phyloP scores from a whole-genome alignment of 2,797 vertebrate species.

The Megaceryle alcyon region DNA sequence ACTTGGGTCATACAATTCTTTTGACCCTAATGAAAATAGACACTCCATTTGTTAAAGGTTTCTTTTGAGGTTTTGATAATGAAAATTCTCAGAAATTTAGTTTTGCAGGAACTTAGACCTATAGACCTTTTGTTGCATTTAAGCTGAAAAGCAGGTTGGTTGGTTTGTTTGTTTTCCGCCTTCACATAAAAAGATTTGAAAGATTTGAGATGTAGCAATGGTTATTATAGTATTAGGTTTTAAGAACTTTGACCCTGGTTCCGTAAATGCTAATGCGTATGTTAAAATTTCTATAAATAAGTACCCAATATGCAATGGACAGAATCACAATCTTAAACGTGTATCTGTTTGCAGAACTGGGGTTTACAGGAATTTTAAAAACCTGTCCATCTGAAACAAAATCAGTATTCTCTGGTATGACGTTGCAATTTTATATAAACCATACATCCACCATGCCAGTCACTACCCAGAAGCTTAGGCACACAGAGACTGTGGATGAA shows the following conservation, averaged over 20 bases:
- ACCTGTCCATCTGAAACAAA: not conserved
- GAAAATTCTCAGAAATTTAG: not conserved
- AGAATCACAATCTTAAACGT: not conserved
- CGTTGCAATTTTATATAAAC: not conserved
- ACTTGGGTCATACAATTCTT: not conserved
- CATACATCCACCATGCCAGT: not conserved
- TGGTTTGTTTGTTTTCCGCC: too few relatives aligned
- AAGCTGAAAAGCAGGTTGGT: not conserved
- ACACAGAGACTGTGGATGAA: not conserved
- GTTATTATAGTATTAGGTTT: not conserved
- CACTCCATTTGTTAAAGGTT: not conserved
- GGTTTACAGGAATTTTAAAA: not conserved
- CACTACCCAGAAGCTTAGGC: not conserved
- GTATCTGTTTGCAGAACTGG: not conserved
- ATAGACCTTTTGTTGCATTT: not conserved
- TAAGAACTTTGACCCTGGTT: fast-evolving
- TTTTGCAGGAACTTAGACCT: not conserved
- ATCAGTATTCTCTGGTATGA: not conserved
- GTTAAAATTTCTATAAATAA: not conserved
- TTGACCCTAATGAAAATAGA: not conserved
- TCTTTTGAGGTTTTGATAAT: not conserved
- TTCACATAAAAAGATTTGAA: not conserved
- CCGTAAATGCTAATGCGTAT: not conserved
- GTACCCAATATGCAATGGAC: not conserved
- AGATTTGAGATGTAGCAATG: not conserved